Evolutionary conservation across 1,140 invertebrate genomes (phyloP).

Genomic region (Dinoponera quadriceps): DNA sequence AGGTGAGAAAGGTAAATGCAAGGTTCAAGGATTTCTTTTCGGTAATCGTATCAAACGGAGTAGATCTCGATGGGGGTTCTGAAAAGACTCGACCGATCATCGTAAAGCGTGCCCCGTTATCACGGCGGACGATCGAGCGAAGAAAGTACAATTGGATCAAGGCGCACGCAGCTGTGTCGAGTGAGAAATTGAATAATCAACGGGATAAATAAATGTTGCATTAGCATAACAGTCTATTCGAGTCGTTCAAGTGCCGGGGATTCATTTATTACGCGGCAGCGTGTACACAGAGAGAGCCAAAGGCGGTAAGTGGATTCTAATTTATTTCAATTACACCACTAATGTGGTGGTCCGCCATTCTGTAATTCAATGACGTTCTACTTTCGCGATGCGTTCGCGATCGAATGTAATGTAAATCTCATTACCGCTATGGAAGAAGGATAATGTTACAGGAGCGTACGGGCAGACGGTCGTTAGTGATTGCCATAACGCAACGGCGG

Average conservation of each 20-base stretch:
- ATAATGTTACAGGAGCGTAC: slow-evolving; percentile 28
- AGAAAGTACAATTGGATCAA: background rate
- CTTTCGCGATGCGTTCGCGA: slow-evolving; percentile 40
- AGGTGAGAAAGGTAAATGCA: no score
- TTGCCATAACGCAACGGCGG: background rate
- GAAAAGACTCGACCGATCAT: background rate
- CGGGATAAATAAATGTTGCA: slow-evolving; percentile 11
- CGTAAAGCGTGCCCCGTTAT: no score
- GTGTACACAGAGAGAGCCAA: background rate
- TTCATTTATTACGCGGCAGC: background rate
- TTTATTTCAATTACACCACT: slow-evolving; percentile 48
- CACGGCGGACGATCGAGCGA: background rate
- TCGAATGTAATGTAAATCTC: slow-evolving; percentile 47
- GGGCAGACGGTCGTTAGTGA: slow-evolving; percentile 24
- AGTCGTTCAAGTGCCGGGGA: background rate
- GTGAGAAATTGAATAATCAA: slow-evolving; percentile 9
- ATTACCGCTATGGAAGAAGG: slow-evolving; percentile 30
- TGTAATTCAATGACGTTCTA: slow-evolving; percentile 45
- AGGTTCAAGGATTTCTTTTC: background rate
- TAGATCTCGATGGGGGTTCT: background rate
- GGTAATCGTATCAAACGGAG: background rate
- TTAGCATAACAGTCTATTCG: background rate
- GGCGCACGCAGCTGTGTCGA: background rate
- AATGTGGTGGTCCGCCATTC: slow-evolving; percentile 25
- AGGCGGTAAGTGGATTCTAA: slow-evolving; percentile 31